Conservation (phyloP, 2,888 invertebrate genomes). For the Beris morrisii region DNA sequence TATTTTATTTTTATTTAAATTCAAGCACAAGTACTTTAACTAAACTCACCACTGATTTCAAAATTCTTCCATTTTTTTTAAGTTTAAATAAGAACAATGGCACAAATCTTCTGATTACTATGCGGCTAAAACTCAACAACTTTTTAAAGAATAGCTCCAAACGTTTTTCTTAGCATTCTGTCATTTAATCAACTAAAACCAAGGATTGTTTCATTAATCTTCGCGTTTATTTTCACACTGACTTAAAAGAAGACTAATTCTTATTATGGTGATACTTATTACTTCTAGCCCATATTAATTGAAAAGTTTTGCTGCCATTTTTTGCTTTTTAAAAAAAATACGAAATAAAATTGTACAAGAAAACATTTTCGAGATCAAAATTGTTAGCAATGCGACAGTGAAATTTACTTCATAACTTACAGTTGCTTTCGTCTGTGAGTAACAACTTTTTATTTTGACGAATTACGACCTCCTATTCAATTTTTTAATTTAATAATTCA, state of each 20-base stretch:
- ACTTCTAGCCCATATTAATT: conserved; percentile 1
- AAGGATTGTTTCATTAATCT: too few species aligned
- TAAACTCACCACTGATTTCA: conserved; percentile 5
- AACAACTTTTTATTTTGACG: conserved; percentile 8
- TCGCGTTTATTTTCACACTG: background rate
- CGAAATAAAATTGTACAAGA: background rate
- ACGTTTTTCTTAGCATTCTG: too few species aligned
- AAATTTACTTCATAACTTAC: conserved; percentile 40
- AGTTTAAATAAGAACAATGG: too few species aligned
- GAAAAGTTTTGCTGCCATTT: conserved; percentile 1
- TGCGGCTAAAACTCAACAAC: too few species aligned
- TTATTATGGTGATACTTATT: background rate
- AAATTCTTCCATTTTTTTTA: too few species aligned
- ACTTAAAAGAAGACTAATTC: background rate
- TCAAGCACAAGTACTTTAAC: conserved; percentile 20
- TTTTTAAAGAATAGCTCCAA: too few species aligned
- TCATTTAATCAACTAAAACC: too few species aligned
- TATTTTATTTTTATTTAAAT: background rate
- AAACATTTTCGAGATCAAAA: background rate
- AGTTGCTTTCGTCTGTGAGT: conserved; percentile 38
- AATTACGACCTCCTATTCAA: background rate
- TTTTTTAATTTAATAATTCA: background rate
- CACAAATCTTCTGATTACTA: too few species aligned
- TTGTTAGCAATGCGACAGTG: background rate
- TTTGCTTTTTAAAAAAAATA: background rate